Evolutionary conservation across 1,140 invertebrate species (phyloP).

Genomic region (Ctenoplectra terminalis): DNA sequence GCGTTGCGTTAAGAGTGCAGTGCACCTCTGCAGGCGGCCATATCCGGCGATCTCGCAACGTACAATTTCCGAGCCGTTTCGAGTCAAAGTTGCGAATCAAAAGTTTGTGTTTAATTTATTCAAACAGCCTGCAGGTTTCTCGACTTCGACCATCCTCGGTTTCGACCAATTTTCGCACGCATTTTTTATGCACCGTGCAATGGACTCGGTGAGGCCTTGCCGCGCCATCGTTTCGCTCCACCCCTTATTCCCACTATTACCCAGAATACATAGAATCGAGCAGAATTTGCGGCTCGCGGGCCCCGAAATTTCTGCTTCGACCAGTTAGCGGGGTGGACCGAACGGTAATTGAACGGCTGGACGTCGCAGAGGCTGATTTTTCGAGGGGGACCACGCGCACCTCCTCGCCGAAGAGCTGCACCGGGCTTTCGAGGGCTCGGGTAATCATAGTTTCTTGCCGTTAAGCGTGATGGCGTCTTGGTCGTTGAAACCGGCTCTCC

Average conservation of each 20-base stretch:
- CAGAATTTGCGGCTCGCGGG: neutral
- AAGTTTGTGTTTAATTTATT: constrained; percentile 27
- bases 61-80: constrained; percentile 5
- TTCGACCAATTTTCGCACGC: neutral
- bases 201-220: neutral
- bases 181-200: neutral
- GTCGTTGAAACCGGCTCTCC: constrained; percentile 81
- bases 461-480: constrained; percentile 78
- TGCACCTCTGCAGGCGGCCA: neutral
- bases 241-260: constrained; percentile 46
- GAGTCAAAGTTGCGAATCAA: neutral
- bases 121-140: neutral
- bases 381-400: constrained; percentile 3
- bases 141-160: neutral
- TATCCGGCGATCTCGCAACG: neutral
- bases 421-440: constrained; percentile 9
- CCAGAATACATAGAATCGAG: neutral
- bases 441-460: constrained; percentile 80
- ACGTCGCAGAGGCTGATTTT: constrained; percentile 19
- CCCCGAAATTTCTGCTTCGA: neutral
- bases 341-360: constrained; percentile 26
- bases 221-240: constrained; percentile 63
- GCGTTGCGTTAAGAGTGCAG: neutral
- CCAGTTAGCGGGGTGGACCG: neutral
- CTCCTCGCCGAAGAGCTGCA: neutral